phyloP scores from a whole-genome alignment of 2,888 invertebrate genomes.

The Ceraclea dissimilis region DNA sequence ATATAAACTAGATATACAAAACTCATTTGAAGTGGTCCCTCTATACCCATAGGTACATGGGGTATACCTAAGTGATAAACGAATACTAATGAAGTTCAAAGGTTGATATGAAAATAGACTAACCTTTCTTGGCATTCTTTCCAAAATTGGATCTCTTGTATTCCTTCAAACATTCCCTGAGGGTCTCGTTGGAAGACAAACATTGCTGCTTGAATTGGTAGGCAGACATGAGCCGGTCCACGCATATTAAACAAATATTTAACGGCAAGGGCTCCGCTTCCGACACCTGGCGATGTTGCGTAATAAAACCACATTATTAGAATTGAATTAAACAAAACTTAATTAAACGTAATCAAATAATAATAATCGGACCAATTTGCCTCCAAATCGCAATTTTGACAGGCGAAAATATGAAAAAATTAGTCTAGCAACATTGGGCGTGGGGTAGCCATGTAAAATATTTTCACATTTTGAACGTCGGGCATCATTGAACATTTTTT shows the following conservation, averaged over 20 bases:
- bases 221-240: slow-evolving; percentile 43
- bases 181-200: slow-evolving; percentile 41
- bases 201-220: slow-evolving; percentile 48
- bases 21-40: too few species aligned
- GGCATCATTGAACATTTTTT: slow-evolving; percentile 28
- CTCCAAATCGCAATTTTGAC: slow-evolving; percentile 18
- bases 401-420: slow-evolving; percentile 38
- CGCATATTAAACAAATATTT: slow-evolving; percentile 45
- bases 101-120: not conserved
- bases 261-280: slow-evolving; percentile 45
- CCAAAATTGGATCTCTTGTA: slow-evolving; percentile 38
- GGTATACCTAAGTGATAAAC: too few species aligned
- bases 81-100: too few species aligned
- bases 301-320: slow-evolving; percentile 1
- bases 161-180: slow-evolving; percentile 45
- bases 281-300: slow-evolving; percentile 35
- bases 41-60: too few species aligned
- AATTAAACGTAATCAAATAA: not conserved
- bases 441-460: slow-evolving; percentile 51
- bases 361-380: not conserved
- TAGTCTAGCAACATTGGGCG: slow-evolving; percentile 40
- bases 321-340: not conserved
- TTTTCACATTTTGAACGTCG: slow-evolving; percentile 31
- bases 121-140: not conserved
- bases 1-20: too few species aligned